Conservation (phyloP, 2,797 vertebrate genomes). For the Naso thynnoides region DNA sequence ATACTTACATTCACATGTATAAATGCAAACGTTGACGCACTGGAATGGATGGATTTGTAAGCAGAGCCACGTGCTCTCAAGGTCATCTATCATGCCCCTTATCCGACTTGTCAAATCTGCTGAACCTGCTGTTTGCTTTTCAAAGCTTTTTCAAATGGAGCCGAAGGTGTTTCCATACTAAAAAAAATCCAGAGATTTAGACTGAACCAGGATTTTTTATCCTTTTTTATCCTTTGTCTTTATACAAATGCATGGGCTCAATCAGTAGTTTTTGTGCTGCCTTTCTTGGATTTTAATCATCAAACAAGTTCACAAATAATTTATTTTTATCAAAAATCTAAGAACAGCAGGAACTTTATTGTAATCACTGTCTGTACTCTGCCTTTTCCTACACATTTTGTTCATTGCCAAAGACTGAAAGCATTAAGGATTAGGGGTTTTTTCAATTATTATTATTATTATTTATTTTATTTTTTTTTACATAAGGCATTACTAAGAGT, state of each 20-base stretch:
- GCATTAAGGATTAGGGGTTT: conserved; percentile 20
- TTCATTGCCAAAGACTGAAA: conserved; percentile 12
- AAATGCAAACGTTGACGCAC: conserved; percentile 55
- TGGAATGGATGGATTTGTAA: conserved; percentile 55
- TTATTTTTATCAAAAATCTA: conserved; percentile 18
- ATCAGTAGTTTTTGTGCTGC: conserved; percentile 1
- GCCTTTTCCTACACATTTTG: neutral
- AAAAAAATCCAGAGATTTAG: conserved; percentile 17
- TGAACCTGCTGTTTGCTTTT: conserved; percentile 61
- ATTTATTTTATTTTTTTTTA: too few relatives aligned
- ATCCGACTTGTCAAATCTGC: conserved; percentile 67
- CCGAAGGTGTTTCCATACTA: conserved; percentile 39
- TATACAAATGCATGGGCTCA: conserved; percentile 41
- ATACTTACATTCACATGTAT: conserved; percentile 45
- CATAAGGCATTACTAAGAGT: neutral
- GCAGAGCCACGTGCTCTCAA: conserved; percentile 37
- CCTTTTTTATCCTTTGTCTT: conserved; percentile 20
- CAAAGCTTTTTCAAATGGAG: conserved; percentile 44
- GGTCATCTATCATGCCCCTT: conserved; percentile 70
- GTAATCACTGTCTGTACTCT: conserved; percentile 17
- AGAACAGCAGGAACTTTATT: conserved; percentile 27
- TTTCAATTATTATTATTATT: too few relatives aligned
- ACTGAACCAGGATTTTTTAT: conserved; percentile 29
- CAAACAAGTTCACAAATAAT: conserved; percentile 19
- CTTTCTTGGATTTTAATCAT: conserved; percentile 16